Conservation (phyloP, 2,888 invertebrate species). For the Fragum fragum region DNA sequence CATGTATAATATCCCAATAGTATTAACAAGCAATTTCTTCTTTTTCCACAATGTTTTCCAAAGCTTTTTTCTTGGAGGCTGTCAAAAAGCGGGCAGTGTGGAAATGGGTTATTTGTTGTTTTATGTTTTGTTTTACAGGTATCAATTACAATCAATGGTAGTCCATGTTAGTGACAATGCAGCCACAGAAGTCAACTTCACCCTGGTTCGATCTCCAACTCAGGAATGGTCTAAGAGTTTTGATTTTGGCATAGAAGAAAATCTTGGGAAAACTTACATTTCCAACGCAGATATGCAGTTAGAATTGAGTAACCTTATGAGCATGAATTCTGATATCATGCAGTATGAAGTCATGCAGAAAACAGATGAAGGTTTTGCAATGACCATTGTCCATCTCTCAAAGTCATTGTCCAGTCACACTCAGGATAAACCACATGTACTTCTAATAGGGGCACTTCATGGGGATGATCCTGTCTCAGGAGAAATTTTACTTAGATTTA, state of each 20-base stretch:
- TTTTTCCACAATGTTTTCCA: too few species aligned
- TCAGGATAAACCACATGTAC: conserved; percentile 91
- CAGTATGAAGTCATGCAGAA: conserved; percentile 64
- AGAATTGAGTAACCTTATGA: conserved; percentile 91
- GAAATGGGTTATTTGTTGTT: too few species aligned
- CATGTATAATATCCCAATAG: conserved; percentile 87
- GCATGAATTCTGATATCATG: conserved; percentile 90
- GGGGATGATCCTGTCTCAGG: conserved; percentile 84
- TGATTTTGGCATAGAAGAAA: conserved; percentile 87
- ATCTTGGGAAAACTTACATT: conserved; percentile 89
- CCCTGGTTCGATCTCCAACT: conserved; percentile 89
- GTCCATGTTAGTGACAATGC: conserved; percentile 90
- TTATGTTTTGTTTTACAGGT: conserved; percentile 71
- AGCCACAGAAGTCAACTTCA: conserved; percentile 91
- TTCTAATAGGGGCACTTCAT: conserved; percentile 92
- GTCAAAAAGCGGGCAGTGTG: too few species aligned
- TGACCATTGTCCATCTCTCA: conserved; percentile 76
- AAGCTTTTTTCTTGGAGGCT: too few species aligned
- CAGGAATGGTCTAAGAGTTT: conserved; percentile 91
- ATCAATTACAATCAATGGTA: conserved; percentile 88
- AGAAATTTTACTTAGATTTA: conserved; percentile 88
- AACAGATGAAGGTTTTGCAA: conserved; percentile 60
- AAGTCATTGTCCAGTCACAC: conserved; percentile 66
- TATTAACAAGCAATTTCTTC: too few species aligned
- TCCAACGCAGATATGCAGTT: conserved; percentile 90